These are phyloP conservation scores for Neomorphus geoffroyi DNA, from an alignment of 2,797 vertebrate species.

Conservation along the genomic window DNA sequence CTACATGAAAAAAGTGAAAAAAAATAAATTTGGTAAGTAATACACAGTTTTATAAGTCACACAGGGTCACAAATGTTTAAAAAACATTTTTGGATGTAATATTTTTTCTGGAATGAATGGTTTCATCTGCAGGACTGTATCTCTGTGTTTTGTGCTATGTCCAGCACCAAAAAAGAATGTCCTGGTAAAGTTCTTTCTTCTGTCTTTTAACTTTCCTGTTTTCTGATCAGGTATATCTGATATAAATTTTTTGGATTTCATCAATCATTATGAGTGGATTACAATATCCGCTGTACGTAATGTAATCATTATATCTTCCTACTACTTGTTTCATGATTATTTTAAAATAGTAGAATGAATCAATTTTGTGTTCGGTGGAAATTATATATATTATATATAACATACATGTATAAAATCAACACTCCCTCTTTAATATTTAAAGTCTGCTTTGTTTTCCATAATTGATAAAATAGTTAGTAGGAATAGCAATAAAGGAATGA, in stretches of 20 bases:
- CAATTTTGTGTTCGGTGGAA: background rate
- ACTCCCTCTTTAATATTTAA: background rate
- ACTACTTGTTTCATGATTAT: background rate
- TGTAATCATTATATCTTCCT: background rate
- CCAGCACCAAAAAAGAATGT: background rate
- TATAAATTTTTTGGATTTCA: background rate
- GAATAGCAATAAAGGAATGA: background rate
- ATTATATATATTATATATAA: background rate
- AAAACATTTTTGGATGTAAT: background rate
- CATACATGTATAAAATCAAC: no score
- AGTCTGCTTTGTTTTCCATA: background rate
- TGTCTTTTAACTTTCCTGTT: background rate
- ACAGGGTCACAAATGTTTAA: background rate
- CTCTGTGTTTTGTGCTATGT: background rate
- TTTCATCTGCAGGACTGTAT: background rate
- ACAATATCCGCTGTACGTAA: background rate
- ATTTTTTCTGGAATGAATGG: background rate
- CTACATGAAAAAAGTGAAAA: background rate
- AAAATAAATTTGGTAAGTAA: background rate
- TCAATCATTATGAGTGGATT: background rate
- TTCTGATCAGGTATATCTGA: background rate
- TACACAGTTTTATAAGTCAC: background rate
- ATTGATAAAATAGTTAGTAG: background rate
- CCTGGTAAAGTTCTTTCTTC: background rate
- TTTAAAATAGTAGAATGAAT: background rate